Base-by-base conservation (phyloP, 2,888 invertebrate species). In the Cosmia pyralina region DNA sequence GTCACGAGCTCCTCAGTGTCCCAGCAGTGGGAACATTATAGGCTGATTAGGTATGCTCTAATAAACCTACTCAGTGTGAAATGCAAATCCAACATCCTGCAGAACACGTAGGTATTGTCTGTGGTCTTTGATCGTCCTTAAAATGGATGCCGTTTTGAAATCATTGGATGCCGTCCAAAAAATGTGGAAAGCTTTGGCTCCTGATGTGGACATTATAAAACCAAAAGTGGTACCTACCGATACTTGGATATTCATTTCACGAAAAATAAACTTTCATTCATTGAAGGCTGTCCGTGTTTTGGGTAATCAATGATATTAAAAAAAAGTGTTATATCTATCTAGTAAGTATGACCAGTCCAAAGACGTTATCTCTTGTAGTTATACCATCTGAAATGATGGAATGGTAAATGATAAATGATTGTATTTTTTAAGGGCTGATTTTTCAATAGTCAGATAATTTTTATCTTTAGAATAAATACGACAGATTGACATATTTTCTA, bases 201-300 rank as follows among this genome's bases (percentile, higher is more conserved):
- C 15, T 50, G 2, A 15, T 55, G 10, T 50, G 15, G 46, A 10
- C 2, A 75, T 48, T 22, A 48, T 8, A 10, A 53, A 55, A 48
- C 17, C n/a, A 75, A 64, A 57, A 22, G 41, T 19, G 22, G n/a
- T 34, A 2, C 19, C 11, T 34, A 2, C 19, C 11, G 15, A 28
- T 28, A 46, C 15, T 75, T 41, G 48, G 46, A 34, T 19, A 74
- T 74, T 74, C 77, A 57, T 6, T 67, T 44, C 67, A 34, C 77
- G 77, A 46, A 46, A 38, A 50, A 34, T 28, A 34, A 58, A 46
- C 46, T 67, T 52, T 44, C 22, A 22, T 19, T 44, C 15, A 34
- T 7, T 38, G 44, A 68, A 59, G 28, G 65, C 66, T 65, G 34
- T 41, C 4, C 41, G 34, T 57, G 57, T 34, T 62, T 63, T 28